phyloP scores from a whole-genome alignment of 2,113 vertebrate species.

The Ia io region DNA sequence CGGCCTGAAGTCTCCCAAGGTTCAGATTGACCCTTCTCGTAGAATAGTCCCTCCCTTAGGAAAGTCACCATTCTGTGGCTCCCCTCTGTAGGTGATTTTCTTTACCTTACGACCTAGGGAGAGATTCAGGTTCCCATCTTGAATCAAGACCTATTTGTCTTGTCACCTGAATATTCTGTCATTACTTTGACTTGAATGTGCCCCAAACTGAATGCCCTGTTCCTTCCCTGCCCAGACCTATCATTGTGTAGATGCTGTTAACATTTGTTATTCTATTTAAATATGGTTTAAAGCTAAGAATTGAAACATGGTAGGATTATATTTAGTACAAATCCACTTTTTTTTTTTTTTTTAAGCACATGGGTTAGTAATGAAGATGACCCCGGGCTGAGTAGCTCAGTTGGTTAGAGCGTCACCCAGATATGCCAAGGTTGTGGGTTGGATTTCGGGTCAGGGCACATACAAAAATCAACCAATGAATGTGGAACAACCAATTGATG shows the following conservation, averaged over 20 bases:
- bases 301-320: not conserved
- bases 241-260: not conserved
- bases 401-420: too few relatives aligned
- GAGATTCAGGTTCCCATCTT: not conserved
- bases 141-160: not conserved
- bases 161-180: not conserved
- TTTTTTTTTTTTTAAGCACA: not conserved
- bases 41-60: not conserved
- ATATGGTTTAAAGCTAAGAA: conserved; percentile 21
- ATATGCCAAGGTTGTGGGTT: too few relatives aligned
- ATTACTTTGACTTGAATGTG: not conserved
- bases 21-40: not conserved
- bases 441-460: too few relatives aligned
- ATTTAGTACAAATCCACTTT: not conserved
- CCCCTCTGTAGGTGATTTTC: not conserved
- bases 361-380: not conserved
- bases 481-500: too few relatives aligned
- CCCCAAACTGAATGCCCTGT: not conserved
- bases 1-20: not conserved
- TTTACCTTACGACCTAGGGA: not conserved
- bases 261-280: not conserved
- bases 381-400: too few relatives aligned
- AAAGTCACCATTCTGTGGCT: not conserved
- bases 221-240: not conserved
- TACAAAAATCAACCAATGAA: too few relatives aligned